phyloP scores from a whole-genome alignment of 2,113 vertebrate genomes.

The Genyomyrus donnyi region DNA sequence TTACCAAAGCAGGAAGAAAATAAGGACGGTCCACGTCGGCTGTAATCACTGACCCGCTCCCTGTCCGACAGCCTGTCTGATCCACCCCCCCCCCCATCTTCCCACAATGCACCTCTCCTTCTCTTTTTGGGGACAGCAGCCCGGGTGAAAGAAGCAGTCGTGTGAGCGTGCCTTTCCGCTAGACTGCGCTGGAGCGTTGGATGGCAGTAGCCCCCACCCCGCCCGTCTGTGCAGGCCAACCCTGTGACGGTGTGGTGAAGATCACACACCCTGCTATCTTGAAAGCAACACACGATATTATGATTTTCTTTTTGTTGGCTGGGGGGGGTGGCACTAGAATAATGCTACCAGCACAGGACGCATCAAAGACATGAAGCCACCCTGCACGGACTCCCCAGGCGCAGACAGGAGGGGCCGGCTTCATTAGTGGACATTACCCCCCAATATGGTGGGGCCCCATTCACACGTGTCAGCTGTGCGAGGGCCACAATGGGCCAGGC shows the following conservation, averaged over 20 bases:
- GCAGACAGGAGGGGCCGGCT: constrained; percentile 44
- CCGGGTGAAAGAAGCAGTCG: constrained; percentile 51
- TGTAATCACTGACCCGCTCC: constrained; percentile 60
- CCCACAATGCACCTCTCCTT: constrained; percentile 36
- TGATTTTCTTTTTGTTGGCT: background rate
- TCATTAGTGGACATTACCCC: constrained; percentile 96
- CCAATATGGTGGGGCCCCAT: constrained; percentile 86
- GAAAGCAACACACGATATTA: background rate
- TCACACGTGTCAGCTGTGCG: constrained; percentile 87
- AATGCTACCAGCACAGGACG: background rate
- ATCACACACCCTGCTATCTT: background rate
- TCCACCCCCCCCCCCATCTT: constrained; percentile 33
- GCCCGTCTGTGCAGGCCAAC: background rate
- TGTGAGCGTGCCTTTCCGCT: constrained; percentile 56
- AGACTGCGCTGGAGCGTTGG: constrained; percentile 32
- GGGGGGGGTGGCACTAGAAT: background rate
- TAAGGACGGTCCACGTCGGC: background rate
- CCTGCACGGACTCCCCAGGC: background rate
- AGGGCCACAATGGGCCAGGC: constrained; percentile 75
- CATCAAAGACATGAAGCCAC: background rate
- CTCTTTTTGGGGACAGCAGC: constrained; percentile 34
- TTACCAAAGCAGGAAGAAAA: constrained; percentile 28
- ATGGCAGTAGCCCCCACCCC: constrained; percentile 19
- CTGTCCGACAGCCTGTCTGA: constrained; percentile 48
- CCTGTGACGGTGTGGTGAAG: background rate